Conservation (phyloP, 2,888 invertebrate genomes). For the Leptinotarsa peninsularis region DNA sequence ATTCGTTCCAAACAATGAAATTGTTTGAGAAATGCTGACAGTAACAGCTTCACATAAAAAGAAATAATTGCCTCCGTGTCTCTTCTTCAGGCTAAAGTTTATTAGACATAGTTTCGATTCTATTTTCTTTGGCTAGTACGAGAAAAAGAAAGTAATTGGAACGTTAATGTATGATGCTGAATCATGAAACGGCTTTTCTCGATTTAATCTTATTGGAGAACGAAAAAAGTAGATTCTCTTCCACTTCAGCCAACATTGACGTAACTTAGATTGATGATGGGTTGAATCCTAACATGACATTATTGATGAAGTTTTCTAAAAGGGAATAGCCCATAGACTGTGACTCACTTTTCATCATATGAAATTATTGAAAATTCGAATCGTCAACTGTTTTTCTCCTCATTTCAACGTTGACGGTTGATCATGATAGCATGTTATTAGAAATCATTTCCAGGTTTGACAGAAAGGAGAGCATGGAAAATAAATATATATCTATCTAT, state of each 20-base stretch:
- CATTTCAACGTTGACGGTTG: background rate
- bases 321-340: background rate
- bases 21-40: background rate
- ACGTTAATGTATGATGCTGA: slow-evolving; percentile 1
- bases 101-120: slow-evolving; percentile 5
- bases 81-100: background rate
- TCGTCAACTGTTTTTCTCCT: background rate
- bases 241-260: background rate
- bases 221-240: background rate
- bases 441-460: too few species aligned
- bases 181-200: background rate
- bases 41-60: background rate
- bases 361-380: background rate
- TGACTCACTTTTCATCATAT: background rate
- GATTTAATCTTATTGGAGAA: background rate
- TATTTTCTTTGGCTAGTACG: background rate
- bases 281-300: background rate
- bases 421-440: too few species aligned
- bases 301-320: background rate
- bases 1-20: background rate
- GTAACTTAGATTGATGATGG: background rate
- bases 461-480: too few species aligned
- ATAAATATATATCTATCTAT: too few species aligned
- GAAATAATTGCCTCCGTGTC: background rate
- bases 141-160: slow-evolving; percentile 1